Evolutionary conservation across 2,113 vertebrate species (phyloP), one percentile per base, ranked within the genome.

Genomic region (Indicator indicator): DNA sequence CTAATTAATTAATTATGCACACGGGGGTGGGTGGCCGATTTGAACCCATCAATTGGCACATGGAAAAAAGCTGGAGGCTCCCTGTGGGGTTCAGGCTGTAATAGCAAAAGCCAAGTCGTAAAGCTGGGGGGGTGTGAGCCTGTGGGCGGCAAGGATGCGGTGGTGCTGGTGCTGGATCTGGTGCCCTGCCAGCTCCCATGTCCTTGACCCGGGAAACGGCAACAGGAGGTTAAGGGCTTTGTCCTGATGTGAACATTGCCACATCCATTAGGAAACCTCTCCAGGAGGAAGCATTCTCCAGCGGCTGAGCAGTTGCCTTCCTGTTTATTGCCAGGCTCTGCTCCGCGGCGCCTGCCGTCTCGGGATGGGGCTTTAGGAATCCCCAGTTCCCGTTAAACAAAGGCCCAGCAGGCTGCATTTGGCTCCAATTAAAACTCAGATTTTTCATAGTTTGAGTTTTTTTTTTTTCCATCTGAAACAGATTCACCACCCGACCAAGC

Each of bases 101-200:
- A 15, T 8, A 10, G 75, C 2, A 12, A 62, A 67, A 94, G 75
- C 76, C 93, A 32, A 70, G 58, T 27, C 10, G 11, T 6, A 7
- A 59, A 72, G 89, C 84, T 15, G 16, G 83, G 68, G 78, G 24
- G 23, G 12, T 52, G 58, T 0, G 4, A 62, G 11, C 12, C 13
- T 2, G 32, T 33, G 0, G 1, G 28, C 20, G 1, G 44, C 0
- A 8, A 36, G 23, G 56, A 23, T 1, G 4, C 1, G 5, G 58
- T 9, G 56, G 12, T 15, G 38, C 24, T 11, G 9, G 71, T 11
- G 69, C 48, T 26, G 32, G 67, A 50, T 50, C 67, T 7, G 18
- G 75, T 72, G 4, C 78, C 33, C 16, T 28, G 56, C 93, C 92
- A 74, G 75, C 88, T 74, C 46, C 88, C 3, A 7, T 2, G 42